Evolutionary conservation across 1,140 invertebrate genomes (phyloP).

Genomic region (Caenorhabditis latens): DNA sequence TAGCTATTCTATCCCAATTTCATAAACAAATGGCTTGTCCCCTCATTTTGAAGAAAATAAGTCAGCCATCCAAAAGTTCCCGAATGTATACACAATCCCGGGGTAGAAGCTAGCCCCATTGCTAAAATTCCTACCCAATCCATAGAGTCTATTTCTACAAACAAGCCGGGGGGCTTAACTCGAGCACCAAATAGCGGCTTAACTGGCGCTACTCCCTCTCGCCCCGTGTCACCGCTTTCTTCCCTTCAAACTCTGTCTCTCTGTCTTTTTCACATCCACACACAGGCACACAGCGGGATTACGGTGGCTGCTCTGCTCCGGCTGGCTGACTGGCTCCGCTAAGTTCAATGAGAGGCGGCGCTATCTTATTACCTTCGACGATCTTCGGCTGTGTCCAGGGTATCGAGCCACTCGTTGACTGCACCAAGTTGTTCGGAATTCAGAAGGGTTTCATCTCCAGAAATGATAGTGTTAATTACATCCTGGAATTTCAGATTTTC

Average conservation of each 20-base stretch:
- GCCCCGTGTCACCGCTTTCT: slow-evolving; percentile 21
- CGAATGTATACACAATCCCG: slow-evolving; percentile 44
- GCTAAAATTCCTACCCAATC: slow-evolving; percentile 27
- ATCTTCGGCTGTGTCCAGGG: slow-evolving; percentile 60
- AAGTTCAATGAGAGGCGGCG: neutral
- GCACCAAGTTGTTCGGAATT: slow-evolving; percentile 66
- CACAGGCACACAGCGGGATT: neutral
- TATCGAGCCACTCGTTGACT: slow-evolving; percentile 67
- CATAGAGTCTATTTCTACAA: slow-evolving; percentile 45
- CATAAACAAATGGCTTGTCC: slow-evolving; percentile 21
- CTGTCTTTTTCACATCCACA: neutral
- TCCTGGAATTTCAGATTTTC: slow-evolving; percentile 59
- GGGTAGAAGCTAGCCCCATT: neutral
- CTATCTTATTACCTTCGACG: slow-evolving; percentile 61
- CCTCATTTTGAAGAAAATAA: neutral
- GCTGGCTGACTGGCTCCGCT: slow-evolving; percentile 29
- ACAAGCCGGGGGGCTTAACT: slow-evolving; percentile 55
- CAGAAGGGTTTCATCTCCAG: slow-evolving; percentile 64
- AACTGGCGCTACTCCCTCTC: slow-evolving; percentile 41
- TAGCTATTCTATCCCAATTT: neutral
- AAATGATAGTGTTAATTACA: slow-evolving; percentile 66
- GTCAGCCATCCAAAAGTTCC: neutral
- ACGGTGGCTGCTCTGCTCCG: slow-evolving; percentile 6
- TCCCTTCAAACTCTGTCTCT: neutral
- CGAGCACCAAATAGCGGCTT: slow-evolving; percentile 59